Evolutionary conservation across 1,140 invertebrate species (phyloP).

Genomic region (Bombus soroeensis): DNA sequence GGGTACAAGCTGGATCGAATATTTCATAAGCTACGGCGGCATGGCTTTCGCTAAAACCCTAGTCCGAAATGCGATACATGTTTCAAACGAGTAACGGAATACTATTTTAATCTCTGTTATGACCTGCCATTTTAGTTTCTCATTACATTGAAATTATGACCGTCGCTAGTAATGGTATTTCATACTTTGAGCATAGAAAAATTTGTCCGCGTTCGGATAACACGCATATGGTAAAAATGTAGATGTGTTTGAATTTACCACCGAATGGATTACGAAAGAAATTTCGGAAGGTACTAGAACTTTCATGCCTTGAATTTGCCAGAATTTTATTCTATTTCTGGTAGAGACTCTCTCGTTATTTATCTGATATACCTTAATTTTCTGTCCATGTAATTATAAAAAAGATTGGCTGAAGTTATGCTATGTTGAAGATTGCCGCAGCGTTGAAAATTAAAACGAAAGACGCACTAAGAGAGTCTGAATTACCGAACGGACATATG

Average conservation of each 20-base stretch:
- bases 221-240: background rate
- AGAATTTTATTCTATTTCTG: background rate
- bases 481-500: too few relatives aligned
- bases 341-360: too few relatives aligned
- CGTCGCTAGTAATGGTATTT: background rate
- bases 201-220: background rate
- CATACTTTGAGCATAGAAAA: background rate
- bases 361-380: too few relatives aligned
- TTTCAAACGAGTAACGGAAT: background rate
- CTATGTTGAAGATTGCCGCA: too few relatives aligned
- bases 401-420: too few relatives aligned
- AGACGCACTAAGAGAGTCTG: too few relatives aligned
- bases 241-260: background rate
- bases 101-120: background rate
- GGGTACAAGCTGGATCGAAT: background rate
- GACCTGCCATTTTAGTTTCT: background rate
- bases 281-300: background rate
- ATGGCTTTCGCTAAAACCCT: too few relatives aligned
- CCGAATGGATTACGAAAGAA: background rate
- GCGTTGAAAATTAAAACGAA: too few relatives aligned
- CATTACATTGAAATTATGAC: conserved; percentile 3
- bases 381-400: too few relatives aligned
- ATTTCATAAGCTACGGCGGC: background rate
- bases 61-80: background rate
- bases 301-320: background rate